These are phyloP conservation scores for Lydus trimaculatus DNA, from an alignment of 2,888 invertebrate genomes.

Conservation along the genomic window DNA sequence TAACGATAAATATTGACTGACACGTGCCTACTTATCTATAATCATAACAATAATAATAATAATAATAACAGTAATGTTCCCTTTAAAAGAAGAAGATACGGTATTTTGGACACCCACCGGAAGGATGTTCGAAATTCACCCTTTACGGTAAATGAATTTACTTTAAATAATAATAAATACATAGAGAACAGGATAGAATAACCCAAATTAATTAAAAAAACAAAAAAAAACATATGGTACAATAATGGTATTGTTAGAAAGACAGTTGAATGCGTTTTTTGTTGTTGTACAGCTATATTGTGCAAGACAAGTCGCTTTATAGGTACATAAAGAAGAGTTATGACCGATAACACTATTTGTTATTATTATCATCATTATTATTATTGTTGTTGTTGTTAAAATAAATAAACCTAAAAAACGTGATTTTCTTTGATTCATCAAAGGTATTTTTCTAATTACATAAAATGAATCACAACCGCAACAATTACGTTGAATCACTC, in stretches of 20 bases:
- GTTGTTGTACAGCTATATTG: no score
- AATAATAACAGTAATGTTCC: neutral
- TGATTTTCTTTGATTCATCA: neutral
- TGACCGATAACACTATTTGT: neutral
- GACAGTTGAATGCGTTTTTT: neutral
- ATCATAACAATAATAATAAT: neutral
- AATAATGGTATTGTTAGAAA: neutral
- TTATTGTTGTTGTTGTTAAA: no score
- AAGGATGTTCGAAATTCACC: constrained; percentile 41
- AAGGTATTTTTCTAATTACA: neutral
- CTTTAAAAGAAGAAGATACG: neutral
- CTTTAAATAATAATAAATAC: constrained; percentile 11
- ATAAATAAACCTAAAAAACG: neutral
- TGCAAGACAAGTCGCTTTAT: no score
- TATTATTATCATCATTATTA: neutral
- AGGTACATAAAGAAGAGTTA: neutral
- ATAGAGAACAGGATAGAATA: no score
- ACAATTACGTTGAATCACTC: neutral
- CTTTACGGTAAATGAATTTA: constrained; percentile 40
- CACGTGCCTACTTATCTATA: neutral
- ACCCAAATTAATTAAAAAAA: no score
- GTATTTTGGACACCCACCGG: constrained; percentile 39
- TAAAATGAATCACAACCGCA: neutral
- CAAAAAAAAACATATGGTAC: constrained; percentile 36
- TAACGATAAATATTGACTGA: neutral